phyloP scores from a whole-genome alignment of 2,113 vertebrate genomes.

The Nycticebus coucang region DNA sequence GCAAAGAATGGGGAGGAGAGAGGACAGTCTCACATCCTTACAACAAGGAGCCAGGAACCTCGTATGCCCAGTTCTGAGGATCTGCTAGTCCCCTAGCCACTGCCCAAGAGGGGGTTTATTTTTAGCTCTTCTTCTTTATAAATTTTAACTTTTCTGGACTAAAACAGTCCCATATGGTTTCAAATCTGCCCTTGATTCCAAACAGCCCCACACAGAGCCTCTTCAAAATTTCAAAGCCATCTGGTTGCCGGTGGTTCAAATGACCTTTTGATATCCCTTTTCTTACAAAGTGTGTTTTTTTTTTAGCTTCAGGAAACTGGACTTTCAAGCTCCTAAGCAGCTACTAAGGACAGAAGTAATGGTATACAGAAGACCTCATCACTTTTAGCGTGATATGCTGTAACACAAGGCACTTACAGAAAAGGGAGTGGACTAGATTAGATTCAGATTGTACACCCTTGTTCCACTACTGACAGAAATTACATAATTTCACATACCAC shows the following conservation, averaged over 20 bases:
- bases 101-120: constrained; percentile 59
- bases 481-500: constrained; percentile 41
- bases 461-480: not conserved
- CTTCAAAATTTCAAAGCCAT: constrained; percentile 79
- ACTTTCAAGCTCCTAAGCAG: not conserved
- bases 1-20: not conserved
- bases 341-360: not conserved
- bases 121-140: constrained; percentile 35
- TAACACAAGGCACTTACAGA: not conserved
- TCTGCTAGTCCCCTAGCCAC: not conserved
- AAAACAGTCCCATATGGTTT: constrained; percentile 79
- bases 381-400: not conserved
- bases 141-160: constrained; percentile 69
- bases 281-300: constrained; percentile 35
- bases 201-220: constrained; percentile 67
- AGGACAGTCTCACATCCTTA: not conserved
- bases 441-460: not conserved
- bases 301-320: not conserved
- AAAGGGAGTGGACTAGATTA: not conserved
- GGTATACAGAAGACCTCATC: not conserved
- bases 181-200: constrained; percentile 67
- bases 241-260: constrained; percentile 69
- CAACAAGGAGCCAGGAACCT: constrained; percentile 36
- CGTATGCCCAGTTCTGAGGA: constrained; percentile 11
- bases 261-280: constrained; percentile 64